Percentiles rank a stretch among this genome's conserved stretches.
Conservation (phyloP, 2,113 vertebrate species). For the Argyrosomus japonicus region DNA sequence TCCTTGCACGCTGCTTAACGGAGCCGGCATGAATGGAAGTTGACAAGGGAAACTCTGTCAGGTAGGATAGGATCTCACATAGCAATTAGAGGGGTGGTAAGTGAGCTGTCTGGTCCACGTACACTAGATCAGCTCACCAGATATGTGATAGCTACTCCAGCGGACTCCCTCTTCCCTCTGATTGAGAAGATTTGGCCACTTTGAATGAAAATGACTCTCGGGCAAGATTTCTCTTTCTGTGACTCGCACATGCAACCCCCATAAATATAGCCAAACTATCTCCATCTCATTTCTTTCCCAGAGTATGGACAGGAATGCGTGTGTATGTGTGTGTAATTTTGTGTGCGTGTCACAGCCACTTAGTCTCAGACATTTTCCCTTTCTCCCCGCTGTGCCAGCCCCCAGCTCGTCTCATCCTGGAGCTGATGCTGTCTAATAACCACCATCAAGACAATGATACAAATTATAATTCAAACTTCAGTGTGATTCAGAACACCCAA, state of each 20-base stretch:
- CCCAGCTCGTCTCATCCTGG: conserved; percentile 48
- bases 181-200: conserved; percentile 59
- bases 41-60: conserved; percentile 70
- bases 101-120: conserved; percentile 68
- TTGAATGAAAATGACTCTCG: conserved; percentile 41
- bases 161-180: conserved; percentile 26
- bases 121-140: conserved; percentile 48
- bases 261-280: conserved; percentile 43
- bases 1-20: conserved; percentile 61
- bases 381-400: conserved; percentile 51
- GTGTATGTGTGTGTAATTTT: not conserved
- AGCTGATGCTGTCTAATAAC: conserved; percentile 67
- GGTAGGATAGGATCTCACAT: conserved; percentile 68
- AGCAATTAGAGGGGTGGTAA: conserved; percentile 74
- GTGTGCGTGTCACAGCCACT: conserved; percentile 32
- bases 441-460: conserved; percentile 67
- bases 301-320: conserved; percentile 15
- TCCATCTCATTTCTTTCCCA: conserved; percentile 26
- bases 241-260: conserved; percentile 23
- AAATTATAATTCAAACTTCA: conserved; percentile 66
- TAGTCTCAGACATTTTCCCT: conserved; percentile 38
- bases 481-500: conserved; percentile 60
- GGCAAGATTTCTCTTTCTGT: conserved; percentile 22
- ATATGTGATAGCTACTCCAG: conserved; percentile 46
- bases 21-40: conserved; percentile 59